Evolutionary conservation across 2,113 vertebrate species (phyloP).

Genomic region (Capricornis sumatraensis): DNA sequence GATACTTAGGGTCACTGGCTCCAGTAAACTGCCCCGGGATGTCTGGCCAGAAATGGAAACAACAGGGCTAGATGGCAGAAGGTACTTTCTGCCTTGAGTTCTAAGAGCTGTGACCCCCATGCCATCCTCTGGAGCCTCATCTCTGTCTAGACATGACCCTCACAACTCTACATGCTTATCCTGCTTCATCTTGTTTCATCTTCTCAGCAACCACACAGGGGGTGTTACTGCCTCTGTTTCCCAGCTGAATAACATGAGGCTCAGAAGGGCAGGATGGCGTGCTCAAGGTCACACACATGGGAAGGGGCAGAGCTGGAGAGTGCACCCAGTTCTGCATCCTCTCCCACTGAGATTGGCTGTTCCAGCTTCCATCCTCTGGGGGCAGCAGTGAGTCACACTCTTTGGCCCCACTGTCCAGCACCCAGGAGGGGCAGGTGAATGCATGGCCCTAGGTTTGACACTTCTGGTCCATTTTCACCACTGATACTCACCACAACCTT

Average conservation of each 20-base stretch:
- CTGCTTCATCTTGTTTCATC: background rate
- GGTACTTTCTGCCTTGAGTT: background rate
- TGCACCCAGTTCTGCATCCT: background rate
- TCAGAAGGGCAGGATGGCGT: background rate
- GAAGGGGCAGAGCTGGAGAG: background rate
- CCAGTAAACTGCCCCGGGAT: background rate
- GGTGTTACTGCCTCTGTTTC: background rate
- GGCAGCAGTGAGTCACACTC: background rate
- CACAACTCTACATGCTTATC: background rate
- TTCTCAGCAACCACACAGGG: background rate
- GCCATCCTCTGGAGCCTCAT: background rate
- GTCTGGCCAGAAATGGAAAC: background rate
- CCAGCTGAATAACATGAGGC: background rate
- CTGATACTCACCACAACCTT: rapidly evolving
- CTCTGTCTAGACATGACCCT: background rate
- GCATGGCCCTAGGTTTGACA: background rate
- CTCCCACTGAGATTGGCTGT: background rate
- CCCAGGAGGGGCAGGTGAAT: too few species aligned
- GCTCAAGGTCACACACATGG: too few species aligned
- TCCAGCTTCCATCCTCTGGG: background rate
- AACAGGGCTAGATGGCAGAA: background rate
- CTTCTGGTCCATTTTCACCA: background rate
- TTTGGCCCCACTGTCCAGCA: background rate
- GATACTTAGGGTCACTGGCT: background rate
- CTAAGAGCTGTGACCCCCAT: background rate